These are phyloP conservation scores for Hypotaenidia okinawae DNA, from an alignment of 2,797 vertebrate species.

Conservation along the genomic window DNA sequence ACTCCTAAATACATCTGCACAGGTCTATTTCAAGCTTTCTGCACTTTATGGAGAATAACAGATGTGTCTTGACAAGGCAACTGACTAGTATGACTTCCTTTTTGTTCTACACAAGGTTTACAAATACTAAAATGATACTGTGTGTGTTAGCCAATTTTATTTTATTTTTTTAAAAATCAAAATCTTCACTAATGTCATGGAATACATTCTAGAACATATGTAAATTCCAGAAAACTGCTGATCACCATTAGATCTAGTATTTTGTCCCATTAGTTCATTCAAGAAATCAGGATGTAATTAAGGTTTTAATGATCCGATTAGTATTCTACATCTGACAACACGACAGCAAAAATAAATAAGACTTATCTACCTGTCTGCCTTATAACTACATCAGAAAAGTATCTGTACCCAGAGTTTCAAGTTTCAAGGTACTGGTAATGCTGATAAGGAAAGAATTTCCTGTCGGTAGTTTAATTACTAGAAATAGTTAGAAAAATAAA, in stretches of 20 bases:
- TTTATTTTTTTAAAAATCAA: not conserved
- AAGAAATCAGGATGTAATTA: conserved; percentile 23
- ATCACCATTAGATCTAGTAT: conserved; percentile 26
- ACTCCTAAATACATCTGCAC: not conserved
- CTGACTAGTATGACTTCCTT: not conserved
- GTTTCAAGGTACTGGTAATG: not conserved
- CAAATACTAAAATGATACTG: not conserved
- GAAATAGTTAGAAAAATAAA: conserved; percentile 64
- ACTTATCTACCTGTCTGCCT: not conserved
- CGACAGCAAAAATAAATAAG: conserved; percentile 14
- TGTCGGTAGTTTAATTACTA: conserved; percentile 50
- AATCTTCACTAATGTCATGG: not conserved
- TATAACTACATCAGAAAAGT: not conserved
- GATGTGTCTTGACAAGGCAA: not conserved
- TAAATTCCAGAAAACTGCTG: conserved; percentile 4
- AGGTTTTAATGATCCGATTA: conserved; percentile 30
- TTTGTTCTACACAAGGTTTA: not conserved
- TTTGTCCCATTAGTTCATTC: conserved; percentile 8
- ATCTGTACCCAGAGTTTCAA: not conserved
- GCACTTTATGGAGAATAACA: not conserved
- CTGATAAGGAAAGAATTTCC: conserved; percentile 17
- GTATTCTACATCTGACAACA: not conserved
- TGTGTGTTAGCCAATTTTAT: not conserved
- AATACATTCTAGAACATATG: not conserved
- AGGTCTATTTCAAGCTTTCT: not conserved